Evolutionary conservation across 2,113 vertebrate species (phyloP).

Genomic region (Proteles cristata): DNA sequence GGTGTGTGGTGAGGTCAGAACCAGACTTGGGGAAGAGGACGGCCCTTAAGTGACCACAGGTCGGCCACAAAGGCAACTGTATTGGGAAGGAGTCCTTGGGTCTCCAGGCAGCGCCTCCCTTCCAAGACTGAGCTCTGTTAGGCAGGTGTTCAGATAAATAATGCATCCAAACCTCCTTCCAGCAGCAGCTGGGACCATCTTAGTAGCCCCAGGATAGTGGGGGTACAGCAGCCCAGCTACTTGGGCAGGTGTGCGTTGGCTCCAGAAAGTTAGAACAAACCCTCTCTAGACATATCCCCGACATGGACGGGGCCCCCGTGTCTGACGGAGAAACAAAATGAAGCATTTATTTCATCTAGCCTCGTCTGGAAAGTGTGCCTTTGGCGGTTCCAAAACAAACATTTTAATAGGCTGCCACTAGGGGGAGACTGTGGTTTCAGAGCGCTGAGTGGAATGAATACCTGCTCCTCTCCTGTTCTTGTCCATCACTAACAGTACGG

Average conservation of each 20-base stretch:
- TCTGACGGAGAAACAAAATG: not conserved
- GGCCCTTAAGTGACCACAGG: not conserved
- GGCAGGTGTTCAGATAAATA: conserved; percentile 96
- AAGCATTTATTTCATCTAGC: not conserved
- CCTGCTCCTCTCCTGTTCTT: not conserved
- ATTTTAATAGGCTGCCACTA: not conserved
- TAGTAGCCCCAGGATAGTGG: conserved; percentile 76
- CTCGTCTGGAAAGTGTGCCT: not conserved
- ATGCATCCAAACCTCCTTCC: conserved; percentile 92
- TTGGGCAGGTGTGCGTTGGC: conserved; percentile 74
- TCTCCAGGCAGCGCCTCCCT: conserved; percentile 81
- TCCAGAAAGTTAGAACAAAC: conserved; percentile 58
- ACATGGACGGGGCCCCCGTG: not conserved
- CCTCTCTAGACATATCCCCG: not conserved
- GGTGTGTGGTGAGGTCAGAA: not conserved
- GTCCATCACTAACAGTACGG: not conserved
- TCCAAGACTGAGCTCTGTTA: conserved; percentile 77
- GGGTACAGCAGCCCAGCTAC: conserved; percentile 70
- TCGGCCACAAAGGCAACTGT: rapidly evolving
- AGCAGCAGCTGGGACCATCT: conserved; percentile 91
- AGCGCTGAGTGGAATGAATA: not conserved
- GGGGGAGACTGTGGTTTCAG: conserved; percentile 1
- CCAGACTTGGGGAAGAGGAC: not conserved
- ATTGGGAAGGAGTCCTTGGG: not conserved
- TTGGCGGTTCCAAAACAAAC: not conserved